Conservation (phyloP, 30 jellyfish, hydroid and myxozoan genomes). For the Catostylus mosaicus region DNA sequence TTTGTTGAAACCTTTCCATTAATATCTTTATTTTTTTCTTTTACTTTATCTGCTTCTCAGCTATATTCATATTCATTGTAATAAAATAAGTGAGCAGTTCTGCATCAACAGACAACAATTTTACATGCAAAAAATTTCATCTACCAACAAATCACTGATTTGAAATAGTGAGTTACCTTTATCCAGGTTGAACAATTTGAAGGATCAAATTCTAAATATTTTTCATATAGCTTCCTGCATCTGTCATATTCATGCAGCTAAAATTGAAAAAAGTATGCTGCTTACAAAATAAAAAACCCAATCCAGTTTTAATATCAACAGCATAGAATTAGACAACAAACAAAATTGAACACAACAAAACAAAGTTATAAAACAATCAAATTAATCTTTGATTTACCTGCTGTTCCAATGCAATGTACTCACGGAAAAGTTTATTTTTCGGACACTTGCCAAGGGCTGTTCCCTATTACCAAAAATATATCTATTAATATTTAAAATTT, state of each 20-base stretch:
- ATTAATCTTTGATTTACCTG: slow-evolving; percentile 73
- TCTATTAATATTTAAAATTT: neutral
- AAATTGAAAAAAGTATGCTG: neutral
- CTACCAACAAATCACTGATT: no score
- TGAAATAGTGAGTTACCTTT: slow-evolving; percentile 47
- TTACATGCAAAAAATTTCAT: no score
- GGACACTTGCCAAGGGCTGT: slow-evolving; percentile 98
- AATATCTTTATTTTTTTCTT: no score
- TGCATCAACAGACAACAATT: no score
- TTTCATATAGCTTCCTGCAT: slow-evolving; percentile 91
- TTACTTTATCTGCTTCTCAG: no score
- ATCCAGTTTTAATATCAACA: neutral
- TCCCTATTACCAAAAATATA: slow-evolving; percentile 68
- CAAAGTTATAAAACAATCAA: neutral
- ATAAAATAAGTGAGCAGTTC: no score
- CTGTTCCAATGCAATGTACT: slow-evolving; percentile 88
- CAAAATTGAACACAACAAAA: neutral
- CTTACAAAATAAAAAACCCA: neutral
- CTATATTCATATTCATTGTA: no score
- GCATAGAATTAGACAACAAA: no score
- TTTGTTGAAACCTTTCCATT: no score
- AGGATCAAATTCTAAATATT: slow-evolving; percentile 96
- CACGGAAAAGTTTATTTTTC: slow-evolving; percentile 84
- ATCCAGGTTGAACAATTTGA: slow-evolving; percentile 97
- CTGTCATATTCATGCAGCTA: slow-evolving; percentile 98